Evolutionary conservation across 2,113 vertebrate genomes (phyloP).

Genomic region (Phycodurus eques): DNA sequence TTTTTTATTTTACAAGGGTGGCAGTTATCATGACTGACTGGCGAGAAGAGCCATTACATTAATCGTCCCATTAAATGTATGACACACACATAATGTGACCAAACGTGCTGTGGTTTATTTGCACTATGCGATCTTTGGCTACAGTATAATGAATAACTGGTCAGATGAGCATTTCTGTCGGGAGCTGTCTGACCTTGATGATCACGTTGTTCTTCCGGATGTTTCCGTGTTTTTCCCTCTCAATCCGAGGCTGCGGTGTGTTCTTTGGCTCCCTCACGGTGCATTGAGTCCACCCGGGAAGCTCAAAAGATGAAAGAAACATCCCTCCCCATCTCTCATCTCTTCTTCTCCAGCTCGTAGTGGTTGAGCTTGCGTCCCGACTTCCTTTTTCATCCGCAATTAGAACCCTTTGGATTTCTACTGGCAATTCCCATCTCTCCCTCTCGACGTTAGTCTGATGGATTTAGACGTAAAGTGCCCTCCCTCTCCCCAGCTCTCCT

Average conservation of each 20-base stretch:
- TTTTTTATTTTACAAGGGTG: background rate
- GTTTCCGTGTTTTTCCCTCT: background rate
- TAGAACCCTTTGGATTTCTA: slow-evolving; percentile 36
- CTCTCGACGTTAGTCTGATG: background rate
- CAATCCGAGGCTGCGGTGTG: background rate
- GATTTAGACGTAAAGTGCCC: background rate
- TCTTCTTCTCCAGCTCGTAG: slow-evolving; percentile 28
- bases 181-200: background rate
- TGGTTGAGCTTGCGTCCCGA: slow-evolving; percentile 28
- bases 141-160: no score
- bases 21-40: background rate
- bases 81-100: no score
- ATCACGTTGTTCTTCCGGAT: background rate
- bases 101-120: no score
- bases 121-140: no score
- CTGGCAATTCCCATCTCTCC: slow-evolving; percentile 5
- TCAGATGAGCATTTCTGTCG: background rate
- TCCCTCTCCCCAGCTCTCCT: slow-evolving; percentile 5
- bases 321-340: slow-evolving; percentile 25
- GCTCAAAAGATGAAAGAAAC: slow-evolving; percentile 51
- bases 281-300: slow-evolving; percentile 24
- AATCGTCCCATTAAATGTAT: background rate
- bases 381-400: slow-evolving; percentile 44
- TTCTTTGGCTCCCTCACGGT: slow-evolving; percentile 15
- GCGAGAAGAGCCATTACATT: background rate